phyloP scores from a whole-genome alignment of 2,797 vertebrate genomes.

The Caiman crocodilus region DNA sequence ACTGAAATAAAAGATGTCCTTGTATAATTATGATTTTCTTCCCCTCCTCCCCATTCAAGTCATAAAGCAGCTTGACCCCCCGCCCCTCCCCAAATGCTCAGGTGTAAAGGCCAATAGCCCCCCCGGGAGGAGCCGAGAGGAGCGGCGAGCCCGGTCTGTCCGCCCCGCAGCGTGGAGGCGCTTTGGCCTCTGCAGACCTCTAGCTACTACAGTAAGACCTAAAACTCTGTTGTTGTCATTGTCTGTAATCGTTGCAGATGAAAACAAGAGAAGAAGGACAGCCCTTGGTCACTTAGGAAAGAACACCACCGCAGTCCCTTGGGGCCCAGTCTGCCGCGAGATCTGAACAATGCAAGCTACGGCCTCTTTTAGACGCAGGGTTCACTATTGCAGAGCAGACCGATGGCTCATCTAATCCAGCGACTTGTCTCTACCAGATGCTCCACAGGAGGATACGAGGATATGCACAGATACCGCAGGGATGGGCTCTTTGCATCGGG shows the following conservation, averaged over 20 bases:
- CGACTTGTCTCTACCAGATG: background rate
- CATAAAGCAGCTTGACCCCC: background rate
- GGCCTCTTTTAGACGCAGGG: background rate
- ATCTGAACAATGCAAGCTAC: background rate
- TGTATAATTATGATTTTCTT: constrained; percentile 63
- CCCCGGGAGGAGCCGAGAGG: background rate
- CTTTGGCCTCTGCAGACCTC: constrained; percentile 5
- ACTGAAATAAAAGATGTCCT: constrained; percentile 77
- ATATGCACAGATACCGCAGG: accelerated
- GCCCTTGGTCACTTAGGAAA: background rate
- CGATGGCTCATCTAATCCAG: accelerated
- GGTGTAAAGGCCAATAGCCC: background rate
- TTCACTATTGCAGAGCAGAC: background rate
- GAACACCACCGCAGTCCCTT: background rate
- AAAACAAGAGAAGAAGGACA: background rate
- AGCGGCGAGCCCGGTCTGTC: background rate
- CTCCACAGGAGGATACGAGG: background rate
- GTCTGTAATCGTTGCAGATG: background rate
- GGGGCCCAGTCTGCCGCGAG: background rate
- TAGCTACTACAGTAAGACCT: background rate
- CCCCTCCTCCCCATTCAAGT: constrained; percentile 1
- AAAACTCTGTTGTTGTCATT: accelerated
- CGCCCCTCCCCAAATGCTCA: accelerated
- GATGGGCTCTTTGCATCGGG: background rate
- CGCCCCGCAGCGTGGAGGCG: background rate